Percentiles rank a stretch among this genome's conserved stretches.
These are phyloP conservation scores for Trypoxylon attenuatum DNA, from an alignment of 2,888 invertebrate species.

Conservation along the genomic window DNA sequence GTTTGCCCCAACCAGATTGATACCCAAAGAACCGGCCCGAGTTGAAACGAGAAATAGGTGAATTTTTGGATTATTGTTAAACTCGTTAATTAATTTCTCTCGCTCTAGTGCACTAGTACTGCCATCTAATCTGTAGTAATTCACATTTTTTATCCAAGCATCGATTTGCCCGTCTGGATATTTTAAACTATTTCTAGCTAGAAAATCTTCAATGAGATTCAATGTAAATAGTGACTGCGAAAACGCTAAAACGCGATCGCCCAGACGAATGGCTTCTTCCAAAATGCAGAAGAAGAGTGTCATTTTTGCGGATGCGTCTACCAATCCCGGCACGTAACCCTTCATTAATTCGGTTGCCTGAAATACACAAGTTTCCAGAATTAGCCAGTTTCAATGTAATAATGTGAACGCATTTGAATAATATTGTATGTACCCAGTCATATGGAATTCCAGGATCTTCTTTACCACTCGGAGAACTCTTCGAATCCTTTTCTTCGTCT, in stretches of 20 bases:
- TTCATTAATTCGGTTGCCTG: conserved; percentile 87
- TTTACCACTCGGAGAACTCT: conserved; percentile 76
- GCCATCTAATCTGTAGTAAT: conserved; percentile 96
- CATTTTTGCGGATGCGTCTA: conserved; percentile 97
- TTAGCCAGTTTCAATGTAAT: neutral
- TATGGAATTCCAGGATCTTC: conserved; percentile 90
- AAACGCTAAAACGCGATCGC: conserved; percentile 95
- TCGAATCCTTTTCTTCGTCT: conserved; percentile 78
- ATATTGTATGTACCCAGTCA: conserved; percentile 81
- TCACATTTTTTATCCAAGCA: conserved; percentile 89
- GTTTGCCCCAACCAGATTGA: conserved; percentile 98
- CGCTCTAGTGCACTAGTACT: conserved; percentile 95
- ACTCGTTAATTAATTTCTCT: conserved; percentile 96
- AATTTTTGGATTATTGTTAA: conserved; percentile 91
- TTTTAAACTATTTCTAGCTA: conserved; percentile 82
- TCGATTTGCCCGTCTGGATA: conserved; percentile 79
- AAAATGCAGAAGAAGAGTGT: conserved; percentile 93
- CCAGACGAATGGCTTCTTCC: conserved; percentile 88
- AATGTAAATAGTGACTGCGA: conserved; percentile 97
- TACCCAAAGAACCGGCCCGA: conserved; percentile 95
- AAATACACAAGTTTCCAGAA: conserved; percentile 51
- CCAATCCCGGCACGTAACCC: conserved; percentile 90
- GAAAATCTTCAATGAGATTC: conserved; percentile 95
- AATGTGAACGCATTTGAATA: neutral
- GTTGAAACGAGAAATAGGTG: conserved; percentile 97